Evolutionary conservation across 1,140 invertebrate species (phyloP).

Genomic region (Rhynchophorus ferrugineus): DNA sequence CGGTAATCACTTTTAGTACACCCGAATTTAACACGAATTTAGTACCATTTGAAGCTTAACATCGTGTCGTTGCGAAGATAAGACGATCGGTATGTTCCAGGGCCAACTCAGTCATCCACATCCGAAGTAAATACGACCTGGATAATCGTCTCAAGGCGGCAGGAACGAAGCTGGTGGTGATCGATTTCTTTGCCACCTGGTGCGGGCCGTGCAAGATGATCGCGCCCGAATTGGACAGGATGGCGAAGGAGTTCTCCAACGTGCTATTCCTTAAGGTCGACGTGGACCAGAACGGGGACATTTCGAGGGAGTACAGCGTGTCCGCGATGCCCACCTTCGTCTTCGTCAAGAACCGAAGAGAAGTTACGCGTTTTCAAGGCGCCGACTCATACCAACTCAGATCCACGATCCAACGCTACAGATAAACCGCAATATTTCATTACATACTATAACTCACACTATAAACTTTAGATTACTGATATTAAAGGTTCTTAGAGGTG

Average conservation of each 20-base stretch:
- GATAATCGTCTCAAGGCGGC: constrained; percentile 60
- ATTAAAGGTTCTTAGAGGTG: too few species aligned
- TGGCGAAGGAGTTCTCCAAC: constrained; percentile 45
- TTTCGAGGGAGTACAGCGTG: constrained; percentile 15
- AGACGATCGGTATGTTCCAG: too few species aligned
- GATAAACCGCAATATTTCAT: background rate
- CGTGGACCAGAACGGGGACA: constrained; percentile 18
- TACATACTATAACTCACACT: too few species aligned
- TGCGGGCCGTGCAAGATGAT: constrained; percentile 90
- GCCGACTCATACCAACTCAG: constrained; percentile 17
- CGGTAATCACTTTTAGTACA: constrained; percentile 14
- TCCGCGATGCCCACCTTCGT: constrained; percentile 22
- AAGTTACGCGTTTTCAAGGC: constrained; percentile 9
- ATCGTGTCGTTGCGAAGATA: too few species aligned
- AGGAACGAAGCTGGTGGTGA: constrained; percentile 72
- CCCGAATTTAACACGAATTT: constrained; percentile 5
- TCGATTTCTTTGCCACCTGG: constrained; percentile 76
- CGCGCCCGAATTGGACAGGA: constrained; percentile 64
- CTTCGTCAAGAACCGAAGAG: constrained; percentile 19
- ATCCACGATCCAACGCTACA: constrained; percentile 19
- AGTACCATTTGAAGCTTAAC: constrained; percentile 17
- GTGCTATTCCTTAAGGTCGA: constrained; percentile 34
- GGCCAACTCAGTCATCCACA: constrained; percentile 11
- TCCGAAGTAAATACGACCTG: constrained; percentile 49
- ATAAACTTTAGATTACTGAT: too few species aligned